A percentile compares a stretch with the other conserved stretches of the same genome.
Evolutionary conservation across 2,888 invertebrate species (phyloP).

Genomic region (Chymomyza procnemis): DNA sequence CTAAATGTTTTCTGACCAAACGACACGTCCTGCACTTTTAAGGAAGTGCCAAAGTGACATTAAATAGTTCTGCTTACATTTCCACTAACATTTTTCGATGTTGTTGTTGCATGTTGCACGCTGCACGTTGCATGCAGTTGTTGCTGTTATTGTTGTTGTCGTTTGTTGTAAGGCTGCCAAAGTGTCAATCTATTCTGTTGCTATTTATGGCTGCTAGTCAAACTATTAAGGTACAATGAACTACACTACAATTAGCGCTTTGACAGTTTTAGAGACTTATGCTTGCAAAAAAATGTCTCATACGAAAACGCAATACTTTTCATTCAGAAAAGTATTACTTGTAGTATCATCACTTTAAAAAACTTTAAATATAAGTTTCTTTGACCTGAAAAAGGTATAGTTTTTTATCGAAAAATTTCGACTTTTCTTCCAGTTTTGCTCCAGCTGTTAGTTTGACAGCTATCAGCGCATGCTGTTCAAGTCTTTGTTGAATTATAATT

Average conservation of each 20-base stretch:
- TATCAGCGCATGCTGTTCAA: not conserved
- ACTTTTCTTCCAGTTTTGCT: no score
- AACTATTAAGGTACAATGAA: not conserved
- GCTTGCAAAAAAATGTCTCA: not conserved
- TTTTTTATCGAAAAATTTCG: no score
- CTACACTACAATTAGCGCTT: not conserved
- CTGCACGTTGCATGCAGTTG: not conserved
- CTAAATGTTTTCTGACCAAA: conserved; percentile 53
- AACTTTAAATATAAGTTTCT: no score
- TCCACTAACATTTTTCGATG: conserved; percentile 28
- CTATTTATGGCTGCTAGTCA: not conserved
- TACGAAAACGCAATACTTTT: no score
- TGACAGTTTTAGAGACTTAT: not conserved
- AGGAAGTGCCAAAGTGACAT: conserved; percentile 56
- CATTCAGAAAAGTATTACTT: no score
- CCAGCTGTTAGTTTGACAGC: not conserved
- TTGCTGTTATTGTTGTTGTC: not conserved
- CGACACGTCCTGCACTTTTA: conserved; percentile 2
- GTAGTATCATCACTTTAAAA: no score
- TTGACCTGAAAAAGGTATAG: no score
- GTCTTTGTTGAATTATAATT: not conserved
- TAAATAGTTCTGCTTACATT: conserved; percentile 65
- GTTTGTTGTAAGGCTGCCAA: not conserved
- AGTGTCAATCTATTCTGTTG: not conserved
- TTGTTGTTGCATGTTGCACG: not conserved